These are phyloP conservation scores for Lampris incognitus DNA, from an alignment of 2,113 vertebrate species.

Conservation along the genomic window DNA sequence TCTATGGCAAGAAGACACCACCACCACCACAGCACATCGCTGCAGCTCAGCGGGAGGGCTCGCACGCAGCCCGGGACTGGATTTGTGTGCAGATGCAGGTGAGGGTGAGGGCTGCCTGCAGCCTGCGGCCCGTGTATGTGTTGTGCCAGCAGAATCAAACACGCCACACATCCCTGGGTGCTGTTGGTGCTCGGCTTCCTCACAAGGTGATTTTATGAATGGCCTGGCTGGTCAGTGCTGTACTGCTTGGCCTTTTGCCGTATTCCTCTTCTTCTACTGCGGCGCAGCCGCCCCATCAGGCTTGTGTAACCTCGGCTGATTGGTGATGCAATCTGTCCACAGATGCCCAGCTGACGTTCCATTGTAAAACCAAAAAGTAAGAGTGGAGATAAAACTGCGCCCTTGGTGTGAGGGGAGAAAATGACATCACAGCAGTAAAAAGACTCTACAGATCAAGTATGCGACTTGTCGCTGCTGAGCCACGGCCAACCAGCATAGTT, in stretches of 20 bases:
- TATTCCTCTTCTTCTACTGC: constrained; percentile 12
- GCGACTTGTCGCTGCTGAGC: constrained; percentile 10
- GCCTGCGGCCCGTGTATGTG: constrained; percentile 7
- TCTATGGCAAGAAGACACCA: constrained; percentile 27
- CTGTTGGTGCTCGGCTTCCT: constrained; percentile 39
- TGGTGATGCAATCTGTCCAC: constrained; percentile 73
- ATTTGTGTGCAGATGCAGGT: not conserved
- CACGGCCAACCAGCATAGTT: constrained; percentile 35
- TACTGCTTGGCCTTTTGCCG: constrained; percentile 25
- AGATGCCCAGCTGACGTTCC: constrained; percentile 73
- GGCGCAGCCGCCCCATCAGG: constrained; percentile 24
- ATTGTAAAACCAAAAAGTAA: constrained; percentile 59
- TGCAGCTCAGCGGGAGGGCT: constrained; percentile 29
- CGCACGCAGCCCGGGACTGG: not conserved
- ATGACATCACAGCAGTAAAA: constrained; percentile 67
- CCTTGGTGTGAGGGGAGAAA: constrained; percentile 55
- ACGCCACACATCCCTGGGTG: constrained; percentile 26
- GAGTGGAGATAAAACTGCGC: not conserved
- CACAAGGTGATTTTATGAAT: constrained; percentile 69
- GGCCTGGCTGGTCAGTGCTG: constrained; percentile 50
- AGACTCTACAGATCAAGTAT: constrained; percentile 48
- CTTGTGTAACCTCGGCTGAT: constrained; percentile 60
- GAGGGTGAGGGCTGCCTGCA: not conserved
- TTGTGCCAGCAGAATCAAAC: constrained; percentile 29
- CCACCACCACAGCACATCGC: not conserved